Percentiles rank a stretch among this genome's conserved stretches.
Evolutionary conservation across 2,113 vertebrate species (phyloP).

Genomic region (Paralichthys olivaceus): DNA sequence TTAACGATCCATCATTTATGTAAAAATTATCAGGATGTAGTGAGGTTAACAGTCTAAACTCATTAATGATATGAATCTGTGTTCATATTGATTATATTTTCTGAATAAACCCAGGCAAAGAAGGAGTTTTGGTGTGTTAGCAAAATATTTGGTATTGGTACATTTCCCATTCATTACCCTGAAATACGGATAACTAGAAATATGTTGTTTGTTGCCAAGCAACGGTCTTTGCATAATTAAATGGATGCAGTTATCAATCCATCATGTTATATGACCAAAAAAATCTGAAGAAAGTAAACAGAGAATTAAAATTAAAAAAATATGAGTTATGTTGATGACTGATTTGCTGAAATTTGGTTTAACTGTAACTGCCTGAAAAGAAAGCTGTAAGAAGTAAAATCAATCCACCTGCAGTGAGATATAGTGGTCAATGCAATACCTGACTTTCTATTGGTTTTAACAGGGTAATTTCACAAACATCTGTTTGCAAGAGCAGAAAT

Average conservation of each 20-base stretch:
- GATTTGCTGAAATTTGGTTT: background rate
- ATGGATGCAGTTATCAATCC: no score
- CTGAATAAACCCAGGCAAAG: no score
- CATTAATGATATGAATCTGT: background rate
- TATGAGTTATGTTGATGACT: background rate
- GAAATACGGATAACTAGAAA: no score
- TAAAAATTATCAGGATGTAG: background rate
- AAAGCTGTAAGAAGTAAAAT: background rate
- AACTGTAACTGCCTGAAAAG: background rate
- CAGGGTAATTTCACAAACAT: background rate
- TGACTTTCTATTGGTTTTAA: background rate
- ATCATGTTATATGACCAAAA: no score
- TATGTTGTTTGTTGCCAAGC: no score
- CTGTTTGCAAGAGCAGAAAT: background rate
- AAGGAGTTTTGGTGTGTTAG: no score
- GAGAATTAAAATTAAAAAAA: background rate
- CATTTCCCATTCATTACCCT: no score
- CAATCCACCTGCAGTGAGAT: background rate
- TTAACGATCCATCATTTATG: background rate
- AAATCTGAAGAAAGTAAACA: background rate
- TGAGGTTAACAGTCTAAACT: background rate
- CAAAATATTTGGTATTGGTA: no score
- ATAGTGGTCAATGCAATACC: background rate
- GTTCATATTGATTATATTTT: background rate
- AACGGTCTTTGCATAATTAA: no score